Evolutionary conservation across 2,888 invertebrate genomes (phyloP), one percentile per base, ranked within the genome.

Genomic region (Prenolepis imparis): DNA sequence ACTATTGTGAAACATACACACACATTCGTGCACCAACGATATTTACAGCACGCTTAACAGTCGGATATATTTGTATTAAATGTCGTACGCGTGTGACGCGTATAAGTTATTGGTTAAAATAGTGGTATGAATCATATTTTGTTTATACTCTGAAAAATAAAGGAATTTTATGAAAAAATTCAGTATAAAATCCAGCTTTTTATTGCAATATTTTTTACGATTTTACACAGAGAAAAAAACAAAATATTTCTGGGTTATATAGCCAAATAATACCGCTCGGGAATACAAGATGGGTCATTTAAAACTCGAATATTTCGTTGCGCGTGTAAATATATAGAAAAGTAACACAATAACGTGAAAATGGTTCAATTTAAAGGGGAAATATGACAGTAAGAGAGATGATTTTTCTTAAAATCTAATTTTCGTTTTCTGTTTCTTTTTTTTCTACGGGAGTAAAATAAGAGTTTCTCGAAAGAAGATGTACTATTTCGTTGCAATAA

Each of bases 21-120:
- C 52, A 12, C 28, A 28, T 41, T n/a, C n/a, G n/a, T 36, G 21
- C 36, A 12, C 12, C 8, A 66, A 67, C 48, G 36, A 74, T 28
- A 3, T 24, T 74, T 52, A 11, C n/a, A 44, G 32, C 32, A 6
- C 15, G 41, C 41, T 77, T 66, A 78, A 78, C 59, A 44, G 68
- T 57, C 21, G 15, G 21, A 44, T 32, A 78, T 68, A 57, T 57
- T 78, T 57, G 57, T 39, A 68, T 68, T 67, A 57, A 57, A 77
- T 68, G 55, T 68, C 36, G 24, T 15, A 15, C 15, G 44, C 15
- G 24, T 41, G 67, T 28, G 9, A 55, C 48, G 12, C 36, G 3
- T 28, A 41, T 41, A 18, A 68, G 3, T 15, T 41, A 57, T 67
- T 32, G 77, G 3, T 1, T n/a, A 32, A 32, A 52, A 48, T 48